Evolutionary conservation across 2,113 vertebrate genomes (phyloP), one percentile per base, ranked within the genome.

Genomic region (Corapipo altera): DNA sequence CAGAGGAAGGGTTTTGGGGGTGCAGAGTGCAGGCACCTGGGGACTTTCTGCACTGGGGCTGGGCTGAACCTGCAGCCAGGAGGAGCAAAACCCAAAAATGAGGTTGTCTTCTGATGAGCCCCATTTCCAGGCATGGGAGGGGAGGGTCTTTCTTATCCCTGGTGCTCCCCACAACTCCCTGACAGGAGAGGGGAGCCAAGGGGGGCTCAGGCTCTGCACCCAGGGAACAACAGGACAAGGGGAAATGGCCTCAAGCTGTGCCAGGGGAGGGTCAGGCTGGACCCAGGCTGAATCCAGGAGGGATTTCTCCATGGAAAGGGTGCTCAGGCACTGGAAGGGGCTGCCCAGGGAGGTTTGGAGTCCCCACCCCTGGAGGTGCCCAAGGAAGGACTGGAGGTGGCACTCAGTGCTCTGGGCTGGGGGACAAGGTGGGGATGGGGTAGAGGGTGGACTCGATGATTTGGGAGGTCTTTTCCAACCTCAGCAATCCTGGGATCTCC

Each of bases 21-120:
- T 35, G 10, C 52, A 32, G 35, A 72, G 5, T 30, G 23, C 57
- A 8, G 15, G 46, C 21, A 52, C 52, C n/a, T 12, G 26, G 33
- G 37, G 24, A 27, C 24, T 24, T 15, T 27, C 49, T 51, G 48
- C 11, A 3, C 48, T 48, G 48, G 48, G 51, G 15, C 59, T 33
- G 57, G 41, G 51, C 64, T 37, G 30, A 21, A 2, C 1, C 6
- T 3, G 22, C 44, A 54, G 54, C 48, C 44, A 52, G 51, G 17
- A 28, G 0, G 13, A 65, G 32, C 15, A 14, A 74, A 27, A 8
- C 26, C 73, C 15, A 4, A 4, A 59, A 41, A 27, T 28, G 12
- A 48, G 8, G 15, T 6, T 2, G 0, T 12, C 21, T 41, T 7
- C 35, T 43, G 49, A 14, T 5, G 15, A 62, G 20, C 14, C 48